Percentiles rank a stretch among this genome's conserved stretches.
Conservation (phyloP, 2,113 vertebrate species). For the Periophthalmodon schlosseri region DNA sequence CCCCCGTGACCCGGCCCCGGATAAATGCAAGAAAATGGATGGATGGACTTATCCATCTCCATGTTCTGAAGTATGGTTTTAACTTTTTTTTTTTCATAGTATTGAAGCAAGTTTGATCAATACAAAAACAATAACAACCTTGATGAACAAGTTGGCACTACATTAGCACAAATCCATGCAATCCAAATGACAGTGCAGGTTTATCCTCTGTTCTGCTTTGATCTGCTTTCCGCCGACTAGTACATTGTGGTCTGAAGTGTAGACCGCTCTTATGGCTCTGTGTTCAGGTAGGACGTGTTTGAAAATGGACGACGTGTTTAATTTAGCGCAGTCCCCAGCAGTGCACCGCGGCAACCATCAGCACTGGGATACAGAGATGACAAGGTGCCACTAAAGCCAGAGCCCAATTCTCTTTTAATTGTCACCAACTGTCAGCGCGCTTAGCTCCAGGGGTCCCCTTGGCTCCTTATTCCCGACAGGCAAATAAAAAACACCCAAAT, state of each 20-base stretch:
- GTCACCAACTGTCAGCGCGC: conserved; percentile 71
- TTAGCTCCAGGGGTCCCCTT: conserved; percentile 43
- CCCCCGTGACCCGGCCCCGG: too few relatives aligned
- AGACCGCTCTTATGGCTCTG: neutral
- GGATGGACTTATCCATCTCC: too few relatives aligned
- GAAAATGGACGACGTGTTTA: conserved; percentile 30
- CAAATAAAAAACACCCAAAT: conserved; percentile 56
- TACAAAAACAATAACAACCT: too few relatives aligned
- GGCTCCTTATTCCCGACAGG: conserved; percentile 68
- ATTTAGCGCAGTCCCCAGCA: conserved; percentile 38
- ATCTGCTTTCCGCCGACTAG: neutral
- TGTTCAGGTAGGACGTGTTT: conserved; percentile 42
- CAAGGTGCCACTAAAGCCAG: conserved; percentile 54
- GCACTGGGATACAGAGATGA: conserved; percentile 29
- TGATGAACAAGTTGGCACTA: too few relatives aligned
- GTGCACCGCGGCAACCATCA: conserved; percentile 33
- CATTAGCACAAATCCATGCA: too few relatives aligned
- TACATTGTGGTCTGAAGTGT: neutral
- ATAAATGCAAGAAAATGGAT: too few relatives aligned
- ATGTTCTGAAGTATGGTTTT: too few relatives aligned
- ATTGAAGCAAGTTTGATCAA: too few relatives aligned
- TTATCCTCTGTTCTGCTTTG: neutral
- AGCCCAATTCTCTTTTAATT: conserved; percentile 72
- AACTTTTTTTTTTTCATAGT: too few relatives aligned
- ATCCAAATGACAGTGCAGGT: neutral